Evolutionary conservation across 2,113 vertebrate genomes (phyloP), one percentile per base, ranked within the genome.

Genomic region (Platanista minor): DNA sequence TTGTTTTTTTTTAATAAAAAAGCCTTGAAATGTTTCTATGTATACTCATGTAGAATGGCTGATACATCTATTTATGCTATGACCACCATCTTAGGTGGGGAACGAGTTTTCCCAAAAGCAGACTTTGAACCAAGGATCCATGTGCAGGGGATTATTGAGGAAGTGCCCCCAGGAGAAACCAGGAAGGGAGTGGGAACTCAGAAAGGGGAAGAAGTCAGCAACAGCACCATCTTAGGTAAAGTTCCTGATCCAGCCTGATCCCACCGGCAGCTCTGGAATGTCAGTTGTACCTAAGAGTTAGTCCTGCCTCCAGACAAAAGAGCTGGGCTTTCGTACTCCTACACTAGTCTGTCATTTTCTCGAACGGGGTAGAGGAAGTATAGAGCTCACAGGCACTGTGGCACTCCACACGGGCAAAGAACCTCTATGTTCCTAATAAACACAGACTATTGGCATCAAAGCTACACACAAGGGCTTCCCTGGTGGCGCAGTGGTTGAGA

Each of bases 361-460:
- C 33, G 7, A 29, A 1, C 0, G 8, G 23, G 2, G 29, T 75
- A 5, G n/a, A 5, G 13, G 14, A 29, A 41, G 9, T 10, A 18
- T 12, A 23, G 17, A 64, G 11, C 49, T 91, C 81, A 6, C 21
- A 18, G 61, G 46, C 4, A 11, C 25, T 11, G 8, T 2, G 13
- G 14, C 2, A 27, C 15, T 64, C 20, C 43, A 17, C 1, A 39
- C 33, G 33, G 25, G 6, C 29, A 75, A 92, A 12, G n/a, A 41
- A 87, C 0, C 1, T 67, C 3, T 29, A 23, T 27, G 21, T 8
- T 43, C 29, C 7, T 14, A 67, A 64, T 23, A 81, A 31, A 43
- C 29, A 46, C 52, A 62, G 39, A 87, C 64, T 33, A 18, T 49
- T 31, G 43, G 39, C 66, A 57, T 69, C 33, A 41, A 61, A 96